Evolutionary conservation across 2,113 vertebrate species (phyloP).

Genomic region (Irena cyanogastra): DNA sequence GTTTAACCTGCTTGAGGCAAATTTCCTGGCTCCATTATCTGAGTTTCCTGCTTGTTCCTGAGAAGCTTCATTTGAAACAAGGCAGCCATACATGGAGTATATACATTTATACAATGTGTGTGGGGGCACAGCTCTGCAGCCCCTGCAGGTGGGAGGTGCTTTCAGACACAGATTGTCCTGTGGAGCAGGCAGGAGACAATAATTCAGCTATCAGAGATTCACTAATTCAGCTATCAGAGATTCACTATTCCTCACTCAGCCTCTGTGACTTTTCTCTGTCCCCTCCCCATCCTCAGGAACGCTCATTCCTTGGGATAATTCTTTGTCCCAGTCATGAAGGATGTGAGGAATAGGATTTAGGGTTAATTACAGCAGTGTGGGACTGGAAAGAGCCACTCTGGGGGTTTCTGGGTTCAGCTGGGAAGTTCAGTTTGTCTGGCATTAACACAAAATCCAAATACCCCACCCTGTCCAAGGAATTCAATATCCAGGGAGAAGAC

Average conservation of each 20-base stretch:
- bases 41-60: not conserved
- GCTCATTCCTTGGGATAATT: not conserved
- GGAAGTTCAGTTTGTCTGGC: not conserved
- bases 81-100: fast-evolving
- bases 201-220: not conserved
- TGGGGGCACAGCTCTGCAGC: not conserved
- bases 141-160: not conserved
- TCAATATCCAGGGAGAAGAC: not conserved
- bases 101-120: fast-evolving
- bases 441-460: not conserved
- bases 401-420: not conserved
- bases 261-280: not conserved
- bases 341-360: not conserved
- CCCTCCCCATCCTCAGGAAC: not conserved
- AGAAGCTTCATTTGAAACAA: not conserved
- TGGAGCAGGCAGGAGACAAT: not conserved
- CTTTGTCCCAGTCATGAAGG: not conserved
- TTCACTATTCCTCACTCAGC: not conserved
- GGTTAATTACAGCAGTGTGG: not conserved
- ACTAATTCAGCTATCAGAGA: not conserved
- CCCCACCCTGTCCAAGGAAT: not conserved
- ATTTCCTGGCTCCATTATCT: not conserved
- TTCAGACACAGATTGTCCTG: not conserved
- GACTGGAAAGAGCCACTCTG: not conserved
- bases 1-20: not conserved